Evolutionary conservation across 2,113 vertebrate genomes (phyloP).

Genomic region (Sander vitreus): DNA sequence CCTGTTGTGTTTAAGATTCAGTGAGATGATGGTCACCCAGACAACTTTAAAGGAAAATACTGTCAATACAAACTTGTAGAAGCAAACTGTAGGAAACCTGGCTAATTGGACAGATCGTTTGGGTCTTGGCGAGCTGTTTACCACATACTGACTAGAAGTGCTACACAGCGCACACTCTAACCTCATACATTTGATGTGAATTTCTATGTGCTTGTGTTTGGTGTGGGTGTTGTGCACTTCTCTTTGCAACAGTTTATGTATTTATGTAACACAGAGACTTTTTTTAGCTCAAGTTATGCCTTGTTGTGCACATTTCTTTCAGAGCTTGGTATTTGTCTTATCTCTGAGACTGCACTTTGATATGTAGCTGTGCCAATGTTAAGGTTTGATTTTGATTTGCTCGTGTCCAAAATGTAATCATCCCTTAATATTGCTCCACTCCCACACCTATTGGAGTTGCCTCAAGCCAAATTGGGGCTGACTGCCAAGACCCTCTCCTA

Average conservation of each 20-base stretch:
- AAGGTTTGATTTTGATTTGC: constrained; percentile 57
- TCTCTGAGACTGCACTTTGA: constrained; percentile 24
- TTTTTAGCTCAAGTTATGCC: constrained; percentile 19
- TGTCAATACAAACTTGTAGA: constrained; percentile 7
- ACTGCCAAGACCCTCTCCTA: constrained; percentile 55
- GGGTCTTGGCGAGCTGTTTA: constrained; percentile 6
- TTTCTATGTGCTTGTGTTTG: constrained; percentile 30
- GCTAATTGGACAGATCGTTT: constrained; percentile 7
- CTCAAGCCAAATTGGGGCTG: constrained; percentile 42
- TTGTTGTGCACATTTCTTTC: constrained; percentile 27
- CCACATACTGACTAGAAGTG: constrained; percentile 10
- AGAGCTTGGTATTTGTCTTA: constrained; percentile 29
- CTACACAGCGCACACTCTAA: not conserved
- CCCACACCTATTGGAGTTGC: constrained; percentile 47
- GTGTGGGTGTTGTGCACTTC: constrained; percentile 44
- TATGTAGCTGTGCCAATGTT: constrained; percentile 43
- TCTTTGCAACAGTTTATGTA: constrained; percentile 11
- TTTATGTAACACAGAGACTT: constrained; percentile 45
- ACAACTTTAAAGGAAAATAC: constrained; percentile 18
- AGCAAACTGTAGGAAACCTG: constrained; percentile 7
- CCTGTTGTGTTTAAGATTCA: constrained; percentile 8
- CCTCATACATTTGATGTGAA: not conserved
- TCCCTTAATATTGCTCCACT: constrained; percentile 58
- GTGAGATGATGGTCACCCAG: constrained; percentile 13
- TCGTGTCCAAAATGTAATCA: constrained; percentile 60